phyloP scores from a whole-genome alignment of 2,888 invertebrate species.

The Vannuccia rotundouncinata region DNA sequence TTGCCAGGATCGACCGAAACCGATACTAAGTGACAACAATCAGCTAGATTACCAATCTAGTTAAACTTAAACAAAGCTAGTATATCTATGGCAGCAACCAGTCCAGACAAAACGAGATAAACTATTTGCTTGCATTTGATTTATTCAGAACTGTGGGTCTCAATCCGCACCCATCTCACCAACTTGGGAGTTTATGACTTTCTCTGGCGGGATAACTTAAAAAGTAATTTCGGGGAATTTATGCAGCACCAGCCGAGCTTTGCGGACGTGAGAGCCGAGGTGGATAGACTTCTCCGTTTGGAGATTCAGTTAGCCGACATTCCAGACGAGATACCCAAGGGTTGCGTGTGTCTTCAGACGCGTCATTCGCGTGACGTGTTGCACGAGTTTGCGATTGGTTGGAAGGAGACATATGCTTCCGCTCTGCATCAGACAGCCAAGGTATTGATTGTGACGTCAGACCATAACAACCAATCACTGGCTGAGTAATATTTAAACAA shows the following conservation, averaged over 20 bases:
- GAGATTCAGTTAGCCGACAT: constrained; percentile 49
- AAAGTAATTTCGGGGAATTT: constrained; percentile 53
- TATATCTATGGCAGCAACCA: too few species aligned
- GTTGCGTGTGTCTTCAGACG: constrained; percentile 52
- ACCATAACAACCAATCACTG: too few species aligned
- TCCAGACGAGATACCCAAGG: constrained; percentile 48
- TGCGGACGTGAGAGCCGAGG: constrained; percentile 32
- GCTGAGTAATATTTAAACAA: too few species aligned
- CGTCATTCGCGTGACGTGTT: constrained; percentile 53
- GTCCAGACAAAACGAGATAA: too few species aligned
- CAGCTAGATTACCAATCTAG: too few species aligned
- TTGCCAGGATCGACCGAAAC: too few species aligned
- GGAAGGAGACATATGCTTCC: constrained; percentile 55
- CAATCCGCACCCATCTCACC: constrained; percentile 50
- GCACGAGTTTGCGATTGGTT: constrained; percentile 54
- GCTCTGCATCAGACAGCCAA: constrained; percentile 49
- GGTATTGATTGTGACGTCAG: background rate
- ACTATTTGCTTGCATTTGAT: too few species aligned
- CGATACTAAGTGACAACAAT: too few species aligned
- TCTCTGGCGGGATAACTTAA: constrained; percentile 55
- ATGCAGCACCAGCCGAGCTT: constrained; percentile 41
- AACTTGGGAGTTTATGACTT: constrained; percentile 55
- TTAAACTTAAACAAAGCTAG: too few species aligned
- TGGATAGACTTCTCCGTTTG: constrained; percentile 48
- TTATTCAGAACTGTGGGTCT: constrained; percentile 47